Base-by-base conservation (phyloP, 2,888 invertebrate genomes). In the Phoenoteleia sp. region DNA sequence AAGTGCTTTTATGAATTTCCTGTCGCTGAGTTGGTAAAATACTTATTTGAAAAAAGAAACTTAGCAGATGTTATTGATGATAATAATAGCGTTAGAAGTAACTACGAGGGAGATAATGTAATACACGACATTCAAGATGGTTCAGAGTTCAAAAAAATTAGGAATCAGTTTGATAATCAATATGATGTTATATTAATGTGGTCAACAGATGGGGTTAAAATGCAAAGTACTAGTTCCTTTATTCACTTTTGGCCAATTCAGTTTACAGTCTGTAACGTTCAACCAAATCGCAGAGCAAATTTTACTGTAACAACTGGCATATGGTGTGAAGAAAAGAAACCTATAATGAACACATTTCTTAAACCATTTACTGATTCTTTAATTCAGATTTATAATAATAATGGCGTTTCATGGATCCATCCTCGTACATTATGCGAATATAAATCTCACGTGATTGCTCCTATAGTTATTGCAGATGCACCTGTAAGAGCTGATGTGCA, bases 401-500 rank as follows among this genome's bases (percentile, higher is more conserved):
- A n/a, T 11, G 62, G 67, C 2, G 19, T 77, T 39, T 13, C n/a
- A n/a, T 79, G 79, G 79, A 21, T 15, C 49, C 62, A 79, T 47
- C 71, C 60, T 15, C 39, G 33, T 39, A 60, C 47, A 7, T 15
- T 33, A 13, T n/a, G 21, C 15, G 45, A 49, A 29, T 17, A 67
- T 11, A 58, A 25, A 67, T 67, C 77, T 5, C 17, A 23, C 4
- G 49, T 49, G 36, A 36, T 77, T 60, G 69, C 77, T 36, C 67
- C 67, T n/a, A 11, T 67, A 27, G 47, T 39, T 29, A 49, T 67
- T 49, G 77, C 58, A 39, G 77, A 77, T 60, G 67, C 77, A 11
- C 77, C 77, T 45, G 67, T 29, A 9, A 77, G 77, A 49, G 77
- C 77, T 13, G 77, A 77, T 58, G 15, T 77, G n/a, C 77, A 77